These are phyloP conservation scores for Steromphala cineraria DNA, from an alignment of 2,888 invertebrate species.

Conservation along the genomic window DNA sequence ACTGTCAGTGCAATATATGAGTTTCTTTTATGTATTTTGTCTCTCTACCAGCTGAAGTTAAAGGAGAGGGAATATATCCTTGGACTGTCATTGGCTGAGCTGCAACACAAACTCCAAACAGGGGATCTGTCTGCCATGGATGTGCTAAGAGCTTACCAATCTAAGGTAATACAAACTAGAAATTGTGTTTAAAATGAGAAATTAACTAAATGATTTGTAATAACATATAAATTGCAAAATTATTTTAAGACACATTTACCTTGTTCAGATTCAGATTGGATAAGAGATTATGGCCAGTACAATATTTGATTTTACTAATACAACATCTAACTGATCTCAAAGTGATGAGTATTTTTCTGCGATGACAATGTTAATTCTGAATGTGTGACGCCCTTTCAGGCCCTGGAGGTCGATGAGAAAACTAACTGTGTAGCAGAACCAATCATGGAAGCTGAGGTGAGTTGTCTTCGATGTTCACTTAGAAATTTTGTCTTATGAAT, in stretches of 20 bases:
- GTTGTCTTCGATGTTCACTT: background rate
- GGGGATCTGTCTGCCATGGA: conserved; percentile 34
- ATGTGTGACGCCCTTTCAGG: conserved; percentile 36
- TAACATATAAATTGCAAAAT: too few relatives aligned
- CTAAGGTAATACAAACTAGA: conserved; percentile 23
- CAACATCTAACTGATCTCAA: too few relatives aligned
- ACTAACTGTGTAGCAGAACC: conserved; percentile 58
- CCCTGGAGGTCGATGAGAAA: conserved; percentile 50
- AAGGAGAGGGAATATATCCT: conserved; percentile 24
- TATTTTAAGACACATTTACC: too few relatives aligned
- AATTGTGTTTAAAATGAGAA: too few relatives aligned
- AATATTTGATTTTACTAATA: too few relatives aligned
- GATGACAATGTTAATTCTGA: too few relatives aligned
- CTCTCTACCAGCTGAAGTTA: conserved; percentile 23
- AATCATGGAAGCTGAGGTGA: conserved; percentile 61
- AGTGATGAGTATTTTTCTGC: too few relatives aligned
- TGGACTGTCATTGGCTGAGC: conserved; percentile 7
- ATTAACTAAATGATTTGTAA: too few relatives aligned
- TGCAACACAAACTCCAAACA: conserved; percentile 32
- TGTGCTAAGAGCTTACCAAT: conserved; percentile 39
- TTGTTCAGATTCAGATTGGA: too few relatives aligned
- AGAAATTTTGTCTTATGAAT: too few relatives aligned
- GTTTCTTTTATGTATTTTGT: background rate
- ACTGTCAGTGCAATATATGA: too few relatives aligned
- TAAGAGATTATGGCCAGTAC: too few relatives aligned